Evolutionary conservation across 2,797 vertebrate species (phyloP), one percentile per base, ranked within the genome.

Genomic region (Amazonetta brasiliensis): DNA sequence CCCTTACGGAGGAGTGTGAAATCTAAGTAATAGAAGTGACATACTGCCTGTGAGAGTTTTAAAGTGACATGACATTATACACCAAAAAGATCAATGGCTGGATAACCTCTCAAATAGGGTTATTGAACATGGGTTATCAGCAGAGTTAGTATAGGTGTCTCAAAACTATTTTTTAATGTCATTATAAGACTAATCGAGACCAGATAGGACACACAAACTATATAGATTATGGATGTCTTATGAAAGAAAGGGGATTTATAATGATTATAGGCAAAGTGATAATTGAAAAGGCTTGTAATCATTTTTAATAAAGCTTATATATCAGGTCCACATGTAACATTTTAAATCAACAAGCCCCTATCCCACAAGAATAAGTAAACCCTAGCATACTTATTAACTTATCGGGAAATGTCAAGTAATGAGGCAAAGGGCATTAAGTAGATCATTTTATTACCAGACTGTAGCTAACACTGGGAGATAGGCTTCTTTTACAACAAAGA

Each of bases 21-120:
- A 91, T 56, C 55, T 82, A 82, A 94, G 87, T 68, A 94, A 90
- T 94, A 94, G 92, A 95, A 94, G 88, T 94, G 56, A 90, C 85
- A 91, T 58, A 86, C 11, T 4, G n/a, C 60, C 44, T 69, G 19
- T 59, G 44, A 93, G 78, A 84, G n/a, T 84, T 96, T 92, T 94
- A 82, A 91, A 95, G 44, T 72, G 71, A 79, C 66, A 82, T 19
- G 39, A 84, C 87, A 26, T 77, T 92, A 33, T 69, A 43, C 23
- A 25, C 41, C 55, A 28, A 90, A 87, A 77, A 78, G 52, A 78
- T 37, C 14, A 74, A 68, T 75, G 26, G 33, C n/a, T 75, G 44
- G 31, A 55, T 67, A 88, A 76, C 30, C 26, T 91, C 79, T 69
- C 4, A 69, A 56, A 43, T 4, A 64, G 35, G 6, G 11, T 78